Percentiles rank a stretch among this genome's conserved stretches.
These are phyloP conservation scores for Sebastes minor DNA, from an alignment of 2,797 vertebrate genomes.

Conservation along the genomic window DNA sequence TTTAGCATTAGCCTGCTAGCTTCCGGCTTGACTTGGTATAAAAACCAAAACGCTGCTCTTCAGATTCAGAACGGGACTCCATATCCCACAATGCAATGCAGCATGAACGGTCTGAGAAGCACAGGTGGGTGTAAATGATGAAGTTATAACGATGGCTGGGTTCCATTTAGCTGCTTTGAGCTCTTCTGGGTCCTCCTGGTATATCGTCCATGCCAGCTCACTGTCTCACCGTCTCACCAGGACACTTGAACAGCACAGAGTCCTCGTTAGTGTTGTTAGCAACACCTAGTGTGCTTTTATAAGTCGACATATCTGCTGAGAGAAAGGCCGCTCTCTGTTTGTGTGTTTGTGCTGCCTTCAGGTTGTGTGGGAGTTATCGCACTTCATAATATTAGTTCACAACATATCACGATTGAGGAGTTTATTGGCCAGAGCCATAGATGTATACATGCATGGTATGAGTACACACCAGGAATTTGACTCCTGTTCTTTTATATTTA, in stretches of 20 bases:
- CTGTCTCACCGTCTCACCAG: background rate
- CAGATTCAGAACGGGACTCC: background rate
- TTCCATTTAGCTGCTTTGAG: background rate
- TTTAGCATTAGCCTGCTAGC: background rate
- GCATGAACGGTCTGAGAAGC: background rate
- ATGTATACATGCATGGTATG: no score
- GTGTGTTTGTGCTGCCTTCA: constrained; percentile 31
- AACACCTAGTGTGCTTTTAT: background rate
- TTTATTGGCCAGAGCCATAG: no score
- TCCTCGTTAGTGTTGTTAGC: background rate
- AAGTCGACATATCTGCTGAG: no score
- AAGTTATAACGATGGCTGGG: background rate
- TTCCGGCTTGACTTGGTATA: no score
- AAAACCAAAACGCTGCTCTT: background rate
- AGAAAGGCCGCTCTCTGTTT: background rate
- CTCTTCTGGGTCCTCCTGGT: background rate
- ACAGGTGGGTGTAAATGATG: background rate
- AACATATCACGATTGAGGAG: background rate
- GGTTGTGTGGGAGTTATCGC: background rate
- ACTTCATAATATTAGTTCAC: accelerated
- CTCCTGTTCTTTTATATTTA: no score
- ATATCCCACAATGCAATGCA: constrained; percentile 13
- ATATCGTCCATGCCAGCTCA: background rate
- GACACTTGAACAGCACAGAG: background rate
- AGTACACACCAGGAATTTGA: no score